A percentile compares a stretch with the other conserved stretches of the same genome.
These are phyloP conservation scores for Amphimallon solstitiale DNA, from an alignment of 2,888 invertebrate species.

Conservation along the genomic window DNA sequence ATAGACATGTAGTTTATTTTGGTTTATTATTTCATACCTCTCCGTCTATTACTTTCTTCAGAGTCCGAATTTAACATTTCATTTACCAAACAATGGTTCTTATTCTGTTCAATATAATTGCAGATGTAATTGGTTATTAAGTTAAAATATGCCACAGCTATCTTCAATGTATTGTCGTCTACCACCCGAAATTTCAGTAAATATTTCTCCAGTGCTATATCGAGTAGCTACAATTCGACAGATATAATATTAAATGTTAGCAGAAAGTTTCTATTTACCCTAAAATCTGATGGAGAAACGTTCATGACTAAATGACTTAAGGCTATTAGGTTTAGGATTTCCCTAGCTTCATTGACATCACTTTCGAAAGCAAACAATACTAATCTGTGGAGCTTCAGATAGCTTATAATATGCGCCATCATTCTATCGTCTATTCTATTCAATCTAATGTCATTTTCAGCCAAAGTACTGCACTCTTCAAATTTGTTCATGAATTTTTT, in stretches of 20 bases:
- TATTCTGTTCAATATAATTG: conserved; percentile 35
- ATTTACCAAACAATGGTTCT: conserved; percentile 30
- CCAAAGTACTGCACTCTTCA: conserved; percentile 6
- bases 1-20: too few species aligned
- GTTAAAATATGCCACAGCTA: conserved; percentile 35
- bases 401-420: conserved; percentile 35
- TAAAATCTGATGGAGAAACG: conserved; percentile 37
- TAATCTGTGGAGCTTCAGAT: conserved; percentile 34
- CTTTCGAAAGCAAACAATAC: conserved; percentile 32
- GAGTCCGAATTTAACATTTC: conserved; percentile 25
- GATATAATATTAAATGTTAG: too few species aligned
- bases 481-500: conserved; percentile 31
- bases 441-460: conserved; percentile 29
- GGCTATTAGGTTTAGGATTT: conserved; percentile 39
- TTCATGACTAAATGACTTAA: conserved; percentile 40
- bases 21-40: conserved; percentile 3
- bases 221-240: conserved; percentile 34
- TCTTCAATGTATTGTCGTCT: conserved; percentile 24
- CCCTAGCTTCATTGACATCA: conserved; percentile 31
- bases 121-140: conserved; percentile 39
- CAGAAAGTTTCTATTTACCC: too few species aligned
- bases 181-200: conserved; percentile 31
- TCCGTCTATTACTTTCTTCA: conserved; percentile 27
- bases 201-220: conserved; percentile 38
- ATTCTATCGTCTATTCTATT: conserved; percentile 21